Conservation (phyloP, 2,888 invertebrate genomes). For the Mongoloraphidia duomilia region DNA sequence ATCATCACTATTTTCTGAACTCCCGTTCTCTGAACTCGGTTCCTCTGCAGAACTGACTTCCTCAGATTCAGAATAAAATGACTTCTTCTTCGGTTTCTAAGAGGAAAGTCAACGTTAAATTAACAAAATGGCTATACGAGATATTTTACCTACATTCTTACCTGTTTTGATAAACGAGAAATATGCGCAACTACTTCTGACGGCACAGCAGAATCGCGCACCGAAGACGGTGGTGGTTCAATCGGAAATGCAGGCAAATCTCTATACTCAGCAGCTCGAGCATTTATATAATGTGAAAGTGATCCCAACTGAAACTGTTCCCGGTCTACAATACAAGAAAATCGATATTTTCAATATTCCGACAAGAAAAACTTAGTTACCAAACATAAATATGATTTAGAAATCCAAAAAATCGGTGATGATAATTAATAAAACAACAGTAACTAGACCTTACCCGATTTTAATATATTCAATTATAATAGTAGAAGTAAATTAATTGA, state of each 20-base stretch:
- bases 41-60: conserved; percentile 17
- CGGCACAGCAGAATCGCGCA: conserved; percentile 54
- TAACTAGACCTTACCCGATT: too few species aligned
- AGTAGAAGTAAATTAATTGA: too few species aligned
- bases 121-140: not conserved
- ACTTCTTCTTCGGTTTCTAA: conserved; percentile 34
- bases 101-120: conserved; percentile 1
- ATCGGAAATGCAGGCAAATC: conserved; percentile 75
- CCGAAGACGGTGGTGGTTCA: conserved; percentile 54
- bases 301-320: conserved; percentile 88
- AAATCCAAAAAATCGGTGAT: too few species aligned
- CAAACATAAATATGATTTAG: too few species aligned
- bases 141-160: conserved; percentile 2
- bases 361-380: not conserved
- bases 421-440: too few species aligned
- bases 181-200: conserved; percentile 10
- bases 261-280: conserved; percentile 74
- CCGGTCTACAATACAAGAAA: conserved; percentile 38
- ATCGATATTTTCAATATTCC: not conserved
- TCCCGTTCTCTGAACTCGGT: conserved; percentile 16
- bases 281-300: conserved; percentile 85
- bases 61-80: conserved; percentile 46
- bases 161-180: conserved; percentile 12
- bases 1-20: conserved; percentile 18
- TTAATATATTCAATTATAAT: too few species aligned